Base-by-base conservation (phyloP, 2,888 invertebrate species). In the Orthosia incerta region DNA sequence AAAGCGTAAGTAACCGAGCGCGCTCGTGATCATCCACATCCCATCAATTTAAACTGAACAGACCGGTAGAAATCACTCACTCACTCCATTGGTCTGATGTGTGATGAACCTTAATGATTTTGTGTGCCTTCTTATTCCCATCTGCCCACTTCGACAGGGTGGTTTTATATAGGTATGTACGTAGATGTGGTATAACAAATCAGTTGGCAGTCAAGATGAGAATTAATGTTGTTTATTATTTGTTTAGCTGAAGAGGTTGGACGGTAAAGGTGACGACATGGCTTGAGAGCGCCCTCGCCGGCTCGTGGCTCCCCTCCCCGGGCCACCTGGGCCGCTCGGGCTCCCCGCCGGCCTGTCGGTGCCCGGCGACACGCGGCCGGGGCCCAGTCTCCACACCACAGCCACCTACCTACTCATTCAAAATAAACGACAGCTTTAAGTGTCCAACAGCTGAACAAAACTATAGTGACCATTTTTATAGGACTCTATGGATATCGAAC, bases 181-280 rank as follows among this genome's bases (percentile, higher is more conserved):
- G 3, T 50, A 71, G 53, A 60, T 51, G 16, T 74, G 55, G 18
- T 20, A 23, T 46, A 31, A n/a, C 13, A 53, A 31, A 51, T 26
- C 11, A 9, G 13, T 57, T 12, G n/a, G 18, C n/a, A 31, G 23
- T 45, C 15, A 45, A 46, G 26, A 39, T 53, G 59, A 16, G 3
- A 15, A 59, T 12, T 75, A 72, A 71, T 64, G 16, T 59, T 59
- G 12, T 55, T 20, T 77, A 57, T 82, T 80, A 69, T 62, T 62
- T 75, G 65, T 91, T 83, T 91, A 96, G 96, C 90, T 96, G 90
- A 96, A 95, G 90, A 92, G 96, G 77, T 88, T 96, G 87, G 96
- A 96, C 88, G 95, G 94, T 63, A 96, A 96, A 78, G 89, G 89
- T 39, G 96, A 96, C 76, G 96, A 96, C 79, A 85, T 96, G 84